Base-by-base conservation (phyloP, 1,140 invertebrate species). In the Hycleus cichorii region DNA sequence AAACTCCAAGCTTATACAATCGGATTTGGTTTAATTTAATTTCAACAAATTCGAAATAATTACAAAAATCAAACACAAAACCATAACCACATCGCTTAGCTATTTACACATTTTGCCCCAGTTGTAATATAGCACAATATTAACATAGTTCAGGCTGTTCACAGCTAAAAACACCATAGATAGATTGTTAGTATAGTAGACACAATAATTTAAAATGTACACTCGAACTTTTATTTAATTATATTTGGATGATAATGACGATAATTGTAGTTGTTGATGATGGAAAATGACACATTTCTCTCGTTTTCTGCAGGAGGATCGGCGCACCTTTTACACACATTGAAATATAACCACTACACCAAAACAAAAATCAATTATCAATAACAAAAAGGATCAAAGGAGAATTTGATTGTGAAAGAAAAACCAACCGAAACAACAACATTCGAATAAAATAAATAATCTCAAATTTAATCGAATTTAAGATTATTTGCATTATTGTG, bases 281-380 rank as follows among this genome's bases (percentile, higher is more conserved):
- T 55, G 45, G 73, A 12, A 32, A 67, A 53, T 45, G 51, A 45
- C 26, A 53, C 59, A 39, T 25, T 72, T 68, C 62, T 77, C 63
- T 2, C 69, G 72, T 51, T 75, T 66, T 9, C 74, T 32, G 32
- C 7, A 32, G 32, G 32, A 3, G 32, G 62, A 56, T 76, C 76
- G 10, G 72, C 32, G 32, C 67, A 61, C 74, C 77, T 57, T 78
- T 77, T 32, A 32, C 32, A 32, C 6, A 66, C 69, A 46, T 72
- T 56, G 10, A 42, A 69, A 48, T 56, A 32, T 32, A 4, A 45
- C 54, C 54, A 48, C 54, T 56, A 56, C 54, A 56, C 54, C 54
- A 56, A 53, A 46, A 45, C 18, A 18, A 52, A 9, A 40, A 27
- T 25, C n/a, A 51, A 51, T 51, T 3, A 25, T 51, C 38, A 40